These are phyloP conservation scores for Horisme vitalbata DNA, from an alignment of 2,888 invertebrate species.

Conservation along the genomic window DNA sequence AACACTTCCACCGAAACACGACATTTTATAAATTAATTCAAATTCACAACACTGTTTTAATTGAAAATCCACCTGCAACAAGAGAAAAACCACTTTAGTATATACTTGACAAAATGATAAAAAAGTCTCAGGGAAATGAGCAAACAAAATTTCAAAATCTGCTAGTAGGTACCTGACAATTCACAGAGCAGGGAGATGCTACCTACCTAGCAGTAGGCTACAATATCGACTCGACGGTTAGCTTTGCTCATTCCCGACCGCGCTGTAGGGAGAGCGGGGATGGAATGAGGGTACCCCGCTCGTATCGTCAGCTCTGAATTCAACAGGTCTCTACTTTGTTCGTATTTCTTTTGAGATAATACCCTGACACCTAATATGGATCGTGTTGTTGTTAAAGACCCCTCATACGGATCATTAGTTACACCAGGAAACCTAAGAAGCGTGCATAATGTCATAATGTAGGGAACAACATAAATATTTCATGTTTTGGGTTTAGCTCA, in stretches of 20 bases:
- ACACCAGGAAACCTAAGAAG: constrained; percentile 1
- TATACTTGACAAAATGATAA: background rate
- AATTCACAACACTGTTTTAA: constrained; percentile 30
- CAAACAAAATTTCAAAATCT: background rate
- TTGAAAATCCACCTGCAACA: constrained; percentile 42
- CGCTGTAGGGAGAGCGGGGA: constrained; percentile 47
- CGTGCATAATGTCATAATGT: background rate
- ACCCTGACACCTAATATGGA: too few species aligned
- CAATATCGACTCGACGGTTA: constrained; percentile 27
- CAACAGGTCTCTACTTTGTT: constrained; percentile 64
- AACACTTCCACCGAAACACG: constrained; percentile 64
- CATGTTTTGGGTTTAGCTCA: too few species aligned
- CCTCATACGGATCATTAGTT: constrained; percentile 10
- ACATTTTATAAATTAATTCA: constrained; percentile 54
- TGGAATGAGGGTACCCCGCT: constrained; percentile 49
- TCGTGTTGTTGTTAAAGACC: too few species aligned
- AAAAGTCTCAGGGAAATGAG: background rate
- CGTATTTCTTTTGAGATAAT: constrained; percentile 41
- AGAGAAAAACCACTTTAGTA: constrained; percentile 22
- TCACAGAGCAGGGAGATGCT: constrained; percentile 26
- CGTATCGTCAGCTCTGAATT: constrained; percentile 43
- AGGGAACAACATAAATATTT: too few species aligned
- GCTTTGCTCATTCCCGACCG: constrained; percentile 47
- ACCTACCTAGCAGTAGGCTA: too few species aligned
- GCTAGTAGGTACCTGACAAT: background rate